Conservation (phyloP, 2,113 vertebrate genomes). For the Cyanoderma ruficeps region DNA sequence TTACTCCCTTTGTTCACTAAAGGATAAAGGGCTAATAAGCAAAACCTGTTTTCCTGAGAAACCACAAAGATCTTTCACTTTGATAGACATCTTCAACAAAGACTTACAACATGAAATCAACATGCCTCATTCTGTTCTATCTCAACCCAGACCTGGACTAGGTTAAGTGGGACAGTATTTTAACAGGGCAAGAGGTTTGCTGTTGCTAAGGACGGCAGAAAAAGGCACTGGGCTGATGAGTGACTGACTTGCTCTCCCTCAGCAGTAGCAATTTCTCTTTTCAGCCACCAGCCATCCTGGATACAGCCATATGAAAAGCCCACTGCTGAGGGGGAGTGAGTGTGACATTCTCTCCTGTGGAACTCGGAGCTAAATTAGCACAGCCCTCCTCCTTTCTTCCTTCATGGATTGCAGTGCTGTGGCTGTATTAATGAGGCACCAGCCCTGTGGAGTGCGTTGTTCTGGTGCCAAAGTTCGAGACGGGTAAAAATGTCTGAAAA, state of each 20-base stretch:
- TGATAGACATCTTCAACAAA: background rate
- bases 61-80: background rate
- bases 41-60: background rate
- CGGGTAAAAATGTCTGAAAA: background rate
- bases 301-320: constrained; percentile 44
- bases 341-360: constrained; percentile 51
- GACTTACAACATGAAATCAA: background rate
- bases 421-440: background rate
- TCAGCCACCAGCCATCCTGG: constrained; percentile 8
- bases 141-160: background rate
- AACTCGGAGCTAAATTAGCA: constrained; percentile 41
- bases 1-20: background rate
- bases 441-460: background rate
- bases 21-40: background rate
- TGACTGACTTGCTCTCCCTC: background rate
- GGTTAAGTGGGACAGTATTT: background rate
- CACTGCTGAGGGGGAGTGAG: constrained; percentile 64
- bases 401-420: background rate
- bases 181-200: background rate
- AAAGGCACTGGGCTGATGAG: background rate
- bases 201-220: background rate
- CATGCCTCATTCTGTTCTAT: background rate
- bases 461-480: background rate
- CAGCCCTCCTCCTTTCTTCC: constrained; percentile 39
- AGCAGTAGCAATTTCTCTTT: constrained; percentile 17